A percentile compares a stretch with the other conserved stretches of the same genome.
Evolutionary conservation across 2,113 vertebrate genomes (phyloP).

Genomic region (Neotragus moschatus): DNA sequence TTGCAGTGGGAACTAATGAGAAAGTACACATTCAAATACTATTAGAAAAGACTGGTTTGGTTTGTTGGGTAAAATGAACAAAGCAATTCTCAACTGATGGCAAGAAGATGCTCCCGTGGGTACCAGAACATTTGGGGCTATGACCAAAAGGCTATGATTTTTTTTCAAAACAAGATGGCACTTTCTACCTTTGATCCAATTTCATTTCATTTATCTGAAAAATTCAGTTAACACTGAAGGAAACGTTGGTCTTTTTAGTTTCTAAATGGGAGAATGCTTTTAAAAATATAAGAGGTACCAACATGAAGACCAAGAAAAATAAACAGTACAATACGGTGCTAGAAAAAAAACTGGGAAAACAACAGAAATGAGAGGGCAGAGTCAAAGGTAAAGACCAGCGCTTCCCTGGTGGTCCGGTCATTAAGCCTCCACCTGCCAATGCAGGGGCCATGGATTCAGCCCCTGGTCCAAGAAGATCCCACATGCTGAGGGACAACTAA

Average conservation of each 20-base stretch:
- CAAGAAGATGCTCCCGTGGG: neutral
- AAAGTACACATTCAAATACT: neutral
- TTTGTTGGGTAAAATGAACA: neutral
- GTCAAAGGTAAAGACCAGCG: neutral
- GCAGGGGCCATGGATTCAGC: neutral
- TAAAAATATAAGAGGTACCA: neutral
- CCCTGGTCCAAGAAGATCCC: neutral
- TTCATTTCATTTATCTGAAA: slow-evolving; percentile 15
- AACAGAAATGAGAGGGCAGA: neutral
- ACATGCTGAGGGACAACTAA: neutral
- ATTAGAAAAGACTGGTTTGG: neutral
- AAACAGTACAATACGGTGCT: neutral
- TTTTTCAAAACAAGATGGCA: slow-evolving; percentile 25
- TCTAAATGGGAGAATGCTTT: slow-evolving; percentile 9
- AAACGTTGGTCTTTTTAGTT: neutral
- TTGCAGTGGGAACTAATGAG: neutral
- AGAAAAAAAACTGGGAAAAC: neutral
- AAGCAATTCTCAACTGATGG: neutral
- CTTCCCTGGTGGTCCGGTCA: neutral
- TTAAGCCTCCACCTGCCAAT: neutral
- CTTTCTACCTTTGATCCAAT: neutral
- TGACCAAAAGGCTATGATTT: neutral
- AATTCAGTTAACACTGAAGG: neutral
- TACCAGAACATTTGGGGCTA: neutral
- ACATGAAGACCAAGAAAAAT: neutral